These are phyloP conservation scores for Centrocercus urophasianus DNA, from an alignment of 2,113 vertebrate species.

Conservation along the genomic window DNA sequence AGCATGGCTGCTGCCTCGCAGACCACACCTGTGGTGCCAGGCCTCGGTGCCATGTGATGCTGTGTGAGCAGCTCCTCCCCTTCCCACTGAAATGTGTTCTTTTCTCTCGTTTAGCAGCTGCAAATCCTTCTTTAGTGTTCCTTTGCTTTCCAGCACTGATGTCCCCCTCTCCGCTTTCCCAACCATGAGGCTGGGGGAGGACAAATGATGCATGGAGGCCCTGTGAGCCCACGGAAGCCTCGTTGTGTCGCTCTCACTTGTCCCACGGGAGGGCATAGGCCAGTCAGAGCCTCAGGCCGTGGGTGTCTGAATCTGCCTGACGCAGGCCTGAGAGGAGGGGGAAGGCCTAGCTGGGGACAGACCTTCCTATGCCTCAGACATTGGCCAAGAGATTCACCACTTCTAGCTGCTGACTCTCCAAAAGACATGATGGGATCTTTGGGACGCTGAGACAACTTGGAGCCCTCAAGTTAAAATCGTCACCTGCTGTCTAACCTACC, in stretches of 20 bases:
- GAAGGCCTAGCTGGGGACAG: accelerated
- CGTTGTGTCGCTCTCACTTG: background rate
- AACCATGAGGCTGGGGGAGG: background rate
- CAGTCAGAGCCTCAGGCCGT: background rate
- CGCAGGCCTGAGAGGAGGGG: accelerated
- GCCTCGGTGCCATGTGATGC: background rate
- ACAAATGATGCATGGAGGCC: accelerated
- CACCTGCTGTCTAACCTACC: background rate
- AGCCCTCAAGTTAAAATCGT: constrained; percentile 22
- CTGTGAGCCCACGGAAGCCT: accelerated
- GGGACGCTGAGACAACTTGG: background rate
- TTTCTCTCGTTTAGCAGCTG: background rate
- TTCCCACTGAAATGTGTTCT: background rate
- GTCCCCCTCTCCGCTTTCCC: background rate
- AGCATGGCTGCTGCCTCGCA: accelerated
- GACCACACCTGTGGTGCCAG: too few relatives aligned
- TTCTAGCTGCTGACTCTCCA: background rate
- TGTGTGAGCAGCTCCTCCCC: background rate
- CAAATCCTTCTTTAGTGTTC: too few relatives aligned
- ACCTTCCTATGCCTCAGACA: accelerated
- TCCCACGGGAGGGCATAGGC: background rate
- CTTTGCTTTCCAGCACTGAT: background rate
- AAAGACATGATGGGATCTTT: accelerated
- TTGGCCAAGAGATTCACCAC: accelerated
- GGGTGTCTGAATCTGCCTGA: accelerated